Percentiles rank a stretch among this genome's conserved stretches.
Evolutionary conservation across 1,140 invertebrate species (phyloP).

Genomic region (Aphis craccivora): DNA sequence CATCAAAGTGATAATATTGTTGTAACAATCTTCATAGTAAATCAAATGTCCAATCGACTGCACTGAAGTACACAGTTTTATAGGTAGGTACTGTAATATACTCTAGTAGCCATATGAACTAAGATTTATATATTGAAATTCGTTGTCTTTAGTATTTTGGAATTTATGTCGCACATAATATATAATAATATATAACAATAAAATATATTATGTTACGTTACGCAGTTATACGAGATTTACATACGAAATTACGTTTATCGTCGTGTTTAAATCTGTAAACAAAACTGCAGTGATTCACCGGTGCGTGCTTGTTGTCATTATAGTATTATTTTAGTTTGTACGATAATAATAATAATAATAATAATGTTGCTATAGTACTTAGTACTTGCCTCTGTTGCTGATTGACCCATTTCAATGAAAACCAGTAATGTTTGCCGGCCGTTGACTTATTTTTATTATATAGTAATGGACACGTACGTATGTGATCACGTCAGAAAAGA

Average conservation of each 20-base stretch:
- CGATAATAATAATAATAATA: not conserved
- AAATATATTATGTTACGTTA: not conserved
- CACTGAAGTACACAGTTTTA: not conserved
- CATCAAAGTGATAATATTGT: not conserved
- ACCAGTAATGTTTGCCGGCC: not conserved
- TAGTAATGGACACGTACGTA: not conserved
- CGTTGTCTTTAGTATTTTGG: not conserved
- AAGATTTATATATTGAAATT: not conserved
- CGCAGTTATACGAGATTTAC: not conserved
- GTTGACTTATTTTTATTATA: not conserved
- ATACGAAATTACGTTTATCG: not conserved
- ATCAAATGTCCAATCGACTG: not conserved
- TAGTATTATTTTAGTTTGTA: not conserved
- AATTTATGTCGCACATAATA: not conserved
- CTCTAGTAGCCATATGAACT: not conserved
- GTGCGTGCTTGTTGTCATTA: not conserved
- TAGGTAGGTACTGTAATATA: not conserved
- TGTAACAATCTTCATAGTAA: not conserved
- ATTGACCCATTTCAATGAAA: not conserved
- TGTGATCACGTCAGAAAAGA: not conserved
- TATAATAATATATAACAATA: not conserved
- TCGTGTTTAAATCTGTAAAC: conserved; percentile 18
- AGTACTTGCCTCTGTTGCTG: not conserved
- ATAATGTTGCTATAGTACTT: not conserved
- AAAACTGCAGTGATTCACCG: not conserved